phyloP scores from a whole-genome alignment of 2,113 vertebrate species.

The Alethe diademata region DNA sequence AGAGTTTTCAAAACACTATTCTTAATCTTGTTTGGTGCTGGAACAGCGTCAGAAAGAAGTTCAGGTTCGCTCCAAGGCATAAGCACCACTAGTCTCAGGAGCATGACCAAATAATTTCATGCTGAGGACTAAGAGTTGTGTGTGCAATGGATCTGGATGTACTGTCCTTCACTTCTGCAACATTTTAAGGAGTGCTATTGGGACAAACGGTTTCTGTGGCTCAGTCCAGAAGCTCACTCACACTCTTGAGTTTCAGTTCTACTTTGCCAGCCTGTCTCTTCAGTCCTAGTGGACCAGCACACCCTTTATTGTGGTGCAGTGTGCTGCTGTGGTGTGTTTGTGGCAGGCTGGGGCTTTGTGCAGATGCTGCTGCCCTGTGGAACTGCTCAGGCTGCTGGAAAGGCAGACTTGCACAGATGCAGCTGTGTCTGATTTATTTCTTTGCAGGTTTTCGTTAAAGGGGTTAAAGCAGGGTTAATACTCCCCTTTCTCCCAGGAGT shows the following conservation, averaged over 20 bases:
- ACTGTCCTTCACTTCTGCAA: not conserved
- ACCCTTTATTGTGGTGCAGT: rapidly evolving
- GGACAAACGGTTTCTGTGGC: not conserved
- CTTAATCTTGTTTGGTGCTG: not conserved
- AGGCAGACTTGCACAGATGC: not conserved
- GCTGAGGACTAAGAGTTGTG: not conserved
- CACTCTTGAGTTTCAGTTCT: not conserved
- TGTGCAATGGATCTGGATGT: not conserved
- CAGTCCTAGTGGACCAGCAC: not conserved
- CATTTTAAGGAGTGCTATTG: not conserved
- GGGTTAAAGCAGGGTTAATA: not conserved
- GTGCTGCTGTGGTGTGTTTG: not conserved
- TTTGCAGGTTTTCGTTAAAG: not conserved
- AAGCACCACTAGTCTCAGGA: not conserved
- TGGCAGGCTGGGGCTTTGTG: not conserved
- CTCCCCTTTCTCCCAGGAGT: not conserved
- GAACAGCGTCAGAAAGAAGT: not conserved
- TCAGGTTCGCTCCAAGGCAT: not conserved
- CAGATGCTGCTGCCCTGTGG: not conserved
- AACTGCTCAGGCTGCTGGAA: not conserved
- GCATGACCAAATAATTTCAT: not conserved
- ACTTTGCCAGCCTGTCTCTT: not conserved
- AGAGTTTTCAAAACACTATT: not conserved
- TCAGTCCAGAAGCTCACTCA: not conserved
- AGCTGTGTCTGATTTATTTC: not conserved